Conservation (phyloP, 2,888 invertebrate genomes). For the Andrena trimmerana region DNA sequence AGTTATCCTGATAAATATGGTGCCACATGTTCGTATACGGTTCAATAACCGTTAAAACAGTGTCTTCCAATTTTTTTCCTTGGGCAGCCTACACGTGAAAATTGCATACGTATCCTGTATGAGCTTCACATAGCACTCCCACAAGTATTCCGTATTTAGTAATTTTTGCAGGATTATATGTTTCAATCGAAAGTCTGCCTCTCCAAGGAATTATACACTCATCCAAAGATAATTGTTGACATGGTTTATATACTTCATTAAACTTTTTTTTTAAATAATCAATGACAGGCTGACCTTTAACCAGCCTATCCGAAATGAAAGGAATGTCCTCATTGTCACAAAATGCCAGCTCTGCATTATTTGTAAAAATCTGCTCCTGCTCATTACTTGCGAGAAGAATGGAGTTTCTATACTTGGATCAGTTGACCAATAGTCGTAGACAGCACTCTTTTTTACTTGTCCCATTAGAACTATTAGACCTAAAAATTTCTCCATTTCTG, state of each 20-base stretch:
- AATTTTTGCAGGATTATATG: slow-evolving; percentile 21
- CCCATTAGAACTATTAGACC: slow-evolving; percentile 8
- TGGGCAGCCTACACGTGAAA: slow-evolving; percentile 2
- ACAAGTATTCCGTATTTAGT: slow-evolving; percentile 19
- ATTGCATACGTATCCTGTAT: slow-evolving; percentile 21
- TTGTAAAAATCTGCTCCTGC: slow-evolving; percentile 54
- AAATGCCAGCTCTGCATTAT: slow-evolving; percentile 55
- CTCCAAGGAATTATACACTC: slow-evolving; percentile 68
- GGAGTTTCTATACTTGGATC: slow-evolving; percentile 26
- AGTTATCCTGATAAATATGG: slow-evolving; percentile 31
- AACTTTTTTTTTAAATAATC: slow-evolving; percentile 54
- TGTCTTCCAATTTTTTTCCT: too few species aligned
- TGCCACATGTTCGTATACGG: slow-evolving; percentile 24
- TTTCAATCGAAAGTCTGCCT: slow-evolving; percentile 37
- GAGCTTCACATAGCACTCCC: slow-evolving; percentile 5
- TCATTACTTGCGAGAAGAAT: slow-evolving; percentile 35
- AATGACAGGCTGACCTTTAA: slow-evolving; percentile 44
- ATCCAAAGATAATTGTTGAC: slow-evolving; percentile 59
- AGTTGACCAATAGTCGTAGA: slow-evolving; percentile 20
- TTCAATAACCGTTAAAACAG: slow-evolving; percentile 12
- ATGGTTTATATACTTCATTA: slow-evolving; percentile 54
- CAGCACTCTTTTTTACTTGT: slow-evolving; percentile 27
- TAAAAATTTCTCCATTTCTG: slow-evolving; percentile 28
- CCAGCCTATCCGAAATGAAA: slow-evolving; percentile 34
- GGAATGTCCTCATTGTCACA: slow-evolving; percentile 46